These are phyloP conservation scores for Mystacornis crossleyi DNA, from an alignment of 2,113 vertebrate genomes.

Conservation along the genomic window DNA sequence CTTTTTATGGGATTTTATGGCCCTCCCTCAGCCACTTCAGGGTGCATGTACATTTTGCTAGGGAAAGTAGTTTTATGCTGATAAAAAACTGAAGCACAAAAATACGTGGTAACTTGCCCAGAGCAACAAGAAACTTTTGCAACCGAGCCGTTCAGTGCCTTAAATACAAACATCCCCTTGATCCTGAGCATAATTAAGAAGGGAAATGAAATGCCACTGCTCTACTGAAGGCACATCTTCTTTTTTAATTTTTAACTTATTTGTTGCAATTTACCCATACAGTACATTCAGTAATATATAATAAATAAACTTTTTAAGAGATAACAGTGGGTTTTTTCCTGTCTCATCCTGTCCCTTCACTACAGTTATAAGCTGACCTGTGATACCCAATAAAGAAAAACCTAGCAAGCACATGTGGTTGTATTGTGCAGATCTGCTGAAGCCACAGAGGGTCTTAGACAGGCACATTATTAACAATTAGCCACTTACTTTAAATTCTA, in stretches of 20 bases:
- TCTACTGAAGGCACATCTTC: neutral
- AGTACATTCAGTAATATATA: neutral
- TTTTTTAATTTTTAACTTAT: neutral
- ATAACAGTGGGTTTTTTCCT: neutral
- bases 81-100: neutral
- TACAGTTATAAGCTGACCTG: neutral
- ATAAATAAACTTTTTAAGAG: neutral
- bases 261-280: neutral
- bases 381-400: neutral
- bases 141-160: neutral
- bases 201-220: neutral
- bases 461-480: constrained; percentile 72
- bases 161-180: neutral
- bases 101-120: neutral
- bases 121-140: neutral
- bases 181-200: neutral
- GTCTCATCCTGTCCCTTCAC: neutral
- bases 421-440: constrained; percentile 28
- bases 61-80: neutral
- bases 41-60: neutral
- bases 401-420: neutral
- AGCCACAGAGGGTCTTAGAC: constrained; percentile 39
- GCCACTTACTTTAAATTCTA: constrained; percentile 71
- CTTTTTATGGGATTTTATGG: neutral
- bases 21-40: neutral